Evolutionary conservation across 2,797 vertebrate genomes (phyloP).

Genomic region (Tragelaphus eurycerus): DNA sequence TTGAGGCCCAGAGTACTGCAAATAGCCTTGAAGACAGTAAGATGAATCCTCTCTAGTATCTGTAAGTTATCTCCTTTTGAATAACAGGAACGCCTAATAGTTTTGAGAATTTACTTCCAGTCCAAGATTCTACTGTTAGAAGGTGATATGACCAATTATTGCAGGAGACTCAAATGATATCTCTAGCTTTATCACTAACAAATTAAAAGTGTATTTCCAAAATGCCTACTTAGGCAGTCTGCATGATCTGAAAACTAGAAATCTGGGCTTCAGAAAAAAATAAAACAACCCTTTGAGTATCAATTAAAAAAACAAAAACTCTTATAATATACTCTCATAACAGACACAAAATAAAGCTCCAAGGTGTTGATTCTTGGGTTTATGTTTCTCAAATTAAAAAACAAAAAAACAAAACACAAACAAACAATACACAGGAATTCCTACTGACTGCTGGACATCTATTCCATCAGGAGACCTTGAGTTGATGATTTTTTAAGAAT

Average conservation of each 20-base stretch:
- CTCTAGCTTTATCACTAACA: neutral
- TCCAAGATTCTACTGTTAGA: neutral
- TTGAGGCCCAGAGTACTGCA: neutral
- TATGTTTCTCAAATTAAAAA: neutral
- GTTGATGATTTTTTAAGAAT: neutral
- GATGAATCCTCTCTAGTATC: neutral
- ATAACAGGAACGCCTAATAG: neutral
- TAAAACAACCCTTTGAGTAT: neutral
- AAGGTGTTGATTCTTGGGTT: neutral
- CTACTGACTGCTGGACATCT: neutral
- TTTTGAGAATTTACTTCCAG: neutral
- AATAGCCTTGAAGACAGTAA: neutral
- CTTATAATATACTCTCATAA: neutral
- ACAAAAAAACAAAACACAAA: neutral
- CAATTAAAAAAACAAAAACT: neutral
- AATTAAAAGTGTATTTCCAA: neutral
- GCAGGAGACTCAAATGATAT: neutral
- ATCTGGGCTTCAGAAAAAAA: neutral
- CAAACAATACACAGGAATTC: neutral
- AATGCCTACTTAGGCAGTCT: neutral
- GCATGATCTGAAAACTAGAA: neutral
- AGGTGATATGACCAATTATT: neutral
- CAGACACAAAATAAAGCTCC: neutral
- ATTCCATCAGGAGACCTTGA: neutral
- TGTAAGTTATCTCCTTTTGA: neutral